Conservation (phyloP, 2,797 vertebrate species). For the Ciconia nigra region DNA sequence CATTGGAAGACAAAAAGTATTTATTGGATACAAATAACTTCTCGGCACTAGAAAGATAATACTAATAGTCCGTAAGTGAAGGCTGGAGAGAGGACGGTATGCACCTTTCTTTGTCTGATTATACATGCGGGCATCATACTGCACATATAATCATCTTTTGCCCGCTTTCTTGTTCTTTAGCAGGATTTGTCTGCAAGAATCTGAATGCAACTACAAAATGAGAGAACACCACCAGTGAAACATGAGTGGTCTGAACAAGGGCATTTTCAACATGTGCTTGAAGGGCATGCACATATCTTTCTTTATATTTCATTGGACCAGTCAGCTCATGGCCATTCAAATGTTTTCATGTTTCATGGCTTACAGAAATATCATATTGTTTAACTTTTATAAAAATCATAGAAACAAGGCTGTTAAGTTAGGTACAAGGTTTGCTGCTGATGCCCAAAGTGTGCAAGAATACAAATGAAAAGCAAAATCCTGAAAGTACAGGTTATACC, state of each 20-base stretch:
- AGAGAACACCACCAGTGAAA: not conserved
- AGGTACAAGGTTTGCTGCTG: not conserved
- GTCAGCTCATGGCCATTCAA: not conserved
- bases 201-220: not conserved
- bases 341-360: not conserved
- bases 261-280: not conserved
- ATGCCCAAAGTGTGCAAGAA: not conserved
- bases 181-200: not conserved
- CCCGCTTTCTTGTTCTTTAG: not conserved
- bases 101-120: not conserved
- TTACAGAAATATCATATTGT: not conserved
- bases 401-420: not conserved
- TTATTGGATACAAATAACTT: slow-evolving; percentile 47
- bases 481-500: not conserved
- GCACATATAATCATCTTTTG: not conserved
- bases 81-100: not conserved
- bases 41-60: not conserved
- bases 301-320: not conserved
- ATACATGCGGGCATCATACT: not conserved
- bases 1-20: slow-evolving; percentile 22
- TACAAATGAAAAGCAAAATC: slow-evolving; percentile 3
- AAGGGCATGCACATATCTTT: not conserved
- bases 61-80: not conserved
- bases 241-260: not conserved
- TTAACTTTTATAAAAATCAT: not conserved